Evolutionary conservation across 2,113 vertebrate species (phyloP).

Genomic region (Psittacula cyanocephala): DNA sequence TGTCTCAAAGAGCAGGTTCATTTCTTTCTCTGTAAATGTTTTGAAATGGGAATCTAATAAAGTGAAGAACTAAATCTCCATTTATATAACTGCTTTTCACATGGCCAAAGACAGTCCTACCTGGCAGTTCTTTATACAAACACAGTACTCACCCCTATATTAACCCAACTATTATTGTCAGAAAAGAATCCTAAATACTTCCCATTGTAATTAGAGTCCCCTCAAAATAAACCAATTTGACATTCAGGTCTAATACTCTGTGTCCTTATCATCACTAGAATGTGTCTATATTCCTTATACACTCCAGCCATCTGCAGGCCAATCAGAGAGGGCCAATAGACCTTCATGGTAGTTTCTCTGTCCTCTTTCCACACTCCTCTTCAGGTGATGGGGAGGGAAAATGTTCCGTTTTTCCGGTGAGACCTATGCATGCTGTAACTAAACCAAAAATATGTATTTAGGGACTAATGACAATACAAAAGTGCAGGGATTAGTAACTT

Average conservation of each 20-base stretch:
- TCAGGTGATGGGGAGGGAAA: neutral
- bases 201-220: neutral
- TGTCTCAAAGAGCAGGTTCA: constrained; percentile 34
- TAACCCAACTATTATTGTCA: neutral
- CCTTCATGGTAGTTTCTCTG: neutral
- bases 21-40: constrained; percentile 48
- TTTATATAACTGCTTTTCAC: neutral
- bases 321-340: neutral
- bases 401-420: neutral
- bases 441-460: neutral
- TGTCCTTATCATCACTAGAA: neutral
- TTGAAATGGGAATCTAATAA: constrained; percentile 38
- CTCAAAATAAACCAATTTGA: neutral
- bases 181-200: neutral
- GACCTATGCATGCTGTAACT: neutral
- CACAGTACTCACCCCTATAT: neutral
- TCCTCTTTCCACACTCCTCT: neutral
- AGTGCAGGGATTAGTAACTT: neutral
- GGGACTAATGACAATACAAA: neutral
- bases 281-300: neutral
- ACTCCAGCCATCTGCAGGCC: neutral
- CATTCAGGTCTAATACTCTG: neutral
- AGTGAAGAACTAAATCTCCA: neutral
- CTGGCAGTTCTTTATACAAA: neutral
- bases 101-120: neutral